A percentile compares a stretch with the other conserved stretches of the same genome.
These are phyloP conservation scores for Melospiza georgiana DNA, from an alignment of 2,113 vertebrate species.

Conservation along the genomic window DNA sequence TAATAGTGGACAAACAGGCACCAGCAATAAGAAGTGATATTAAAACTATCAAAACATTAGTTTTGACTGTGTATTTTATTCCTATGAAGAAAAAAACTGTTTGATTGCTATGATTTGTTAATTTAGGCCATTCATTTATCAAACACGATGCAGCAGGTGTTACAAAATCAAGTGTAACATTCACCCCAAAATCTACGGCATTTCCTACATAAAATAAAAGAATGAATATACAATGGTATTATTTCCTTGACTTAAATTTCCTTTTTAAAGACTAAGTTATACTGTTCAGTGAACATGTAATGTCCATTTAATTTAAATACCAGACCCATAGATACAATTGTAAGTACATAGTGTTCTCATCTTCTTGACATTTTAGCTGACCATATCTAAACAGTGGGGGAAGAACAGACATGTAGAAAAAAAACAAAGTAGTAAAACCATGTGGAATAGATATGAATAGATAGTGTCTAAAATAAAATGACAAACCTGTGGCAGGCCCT, in stretches of 20 bases:
- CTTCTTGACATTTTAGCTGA: background rate
- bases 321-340: background rate
- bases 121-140: background rate
- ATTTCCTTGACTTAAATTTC: background rate
- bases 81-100: background rate
- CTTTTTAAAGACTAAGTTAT: background rate
- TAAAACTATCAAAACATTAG: background rate
- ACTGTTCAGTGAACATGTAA: fast-evolving
- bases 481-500: slow-evolving; percentile 72
- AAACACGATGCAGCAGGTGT: background rate
- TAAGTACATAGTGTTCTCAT: background rate
- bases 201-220: background rate
- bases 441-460: background rate
- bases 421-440: background rate
- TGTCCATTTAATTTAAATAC: background rate
- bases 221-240: background rate
- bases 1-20: background rate
- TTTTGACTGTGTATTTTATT: background rate
- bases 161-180: background rate
- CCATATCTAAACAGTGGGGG: background rate
- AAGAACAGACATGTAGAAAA: background rate
- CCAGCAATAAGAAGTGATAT: fast-evolving
- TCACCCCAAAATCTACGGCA: background rate
- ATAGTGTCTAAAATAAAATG: background rate
- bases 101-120: background rate